These are phyloP conservation scores for Mesodorylaimus sp. DNA, from an alignment of 2,888 invertebrate species.

Conservation along the genomic window DNA sequence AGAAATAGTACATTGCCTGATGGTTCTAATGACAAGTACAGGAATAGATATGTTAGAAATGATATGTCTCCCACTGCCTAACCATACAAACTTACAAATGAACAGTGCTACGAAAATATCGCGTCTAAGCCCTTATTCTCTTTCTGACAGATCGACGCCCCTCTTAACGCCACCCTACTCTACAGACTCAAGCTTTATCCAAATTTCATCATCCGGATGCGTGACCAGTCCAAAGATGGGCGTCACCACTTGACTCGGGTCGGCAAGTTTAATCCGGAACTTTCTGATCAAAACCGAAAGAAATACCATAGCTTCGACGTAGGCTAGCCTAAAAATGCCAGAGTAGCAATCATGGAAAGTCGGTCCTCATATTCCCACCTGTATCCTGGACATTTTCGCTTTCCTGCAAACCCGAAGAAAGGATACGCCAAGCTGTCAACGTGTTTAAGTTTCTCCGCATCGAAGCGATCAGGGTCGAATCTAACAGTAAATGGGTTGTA, in stretches of 20 bases:
- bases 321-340: slow-evolving; percentile 18
- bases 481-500: slow-evolving; percentile 11
- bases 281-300: slow-evolving; percentile 23
- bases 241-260: slow-evolving; percentile 25
- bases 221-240: slow-evolving; percentile 30
- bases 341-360: neutral
- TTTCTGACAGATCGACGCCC: no score
- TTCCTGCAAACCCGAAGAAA: slow-evolving; percentile 34
- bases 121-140: no score
- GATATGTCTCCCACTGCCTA: no score
- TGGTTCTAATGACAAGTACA: no score
- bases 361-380: slow-evolving; percentile 2
- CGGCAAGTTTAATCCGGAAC: slow-evolving; percentile 27
- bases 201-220: slow-evolving; percentile 31
- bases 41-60: no score
- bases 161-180: no score
- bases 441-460: slow-evolving; percentile 14
- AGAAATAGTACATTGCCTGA: no score
- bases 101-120: no score
- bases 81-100: no score
- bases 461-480: slow-evolving; percentile 15
- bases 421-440: slow-evolving; percentile 19
- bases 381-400: slow-evolving; percentile 23
- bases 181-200: slow-evolving; percentile 23
- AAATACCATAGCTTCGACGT: slow-evolving; percentile 21